Base-by-base conservation (phyloP, 1,140 invertebrate genomes). In the Drosophila cardini region DNA sequence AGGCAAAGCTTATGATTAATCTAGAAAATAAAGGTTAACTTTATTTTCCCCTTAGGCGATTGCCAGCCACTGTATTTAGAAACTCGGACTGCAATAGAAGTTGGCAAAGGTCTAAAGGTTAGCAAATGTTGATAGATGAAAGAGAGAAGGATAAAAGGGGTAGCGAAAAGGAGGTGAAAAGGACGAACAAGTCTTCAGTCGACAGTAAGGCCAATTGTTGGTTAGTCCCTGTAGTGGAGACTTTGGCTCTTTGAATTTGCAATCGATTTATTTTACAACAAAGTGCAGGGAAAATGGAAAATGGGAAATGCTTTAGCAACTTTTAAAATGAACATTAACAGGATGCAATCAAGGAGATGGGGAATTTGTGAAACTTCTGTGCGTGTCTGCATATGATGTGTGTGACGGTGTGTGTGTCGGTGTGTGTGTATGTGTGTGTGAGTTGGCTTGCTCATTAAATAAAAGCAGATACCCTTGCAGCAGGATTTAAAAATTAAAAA, bases 381-480 rank as follows among this genome's bases (percentile, higher is more conserved):
- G 42, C 18, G 21, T 56, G 58, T 70, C 55, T 68, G 60, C 68
- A 64, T 36, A 36, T 46, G 48, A 36, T 72, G 53, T 45, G 69
- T 38, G 43, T 62, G 26, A 40, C 26, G 65, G 53, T 45, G 69
- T 38, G 43, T 62, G 26, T 34, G n/a, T 48, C 13, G 30, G n/a
- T 43, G 16, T 72, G 60, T 34, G 48, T 26, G 36, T 15, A 26
- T 43, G 32, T 53, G 70, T 56, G 11, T 64, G 40, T 50, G 61
- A 53, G 42, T n/a, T 38, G 60, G 63, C 45, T 72, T 76, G 57
- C 76, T 79, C 76, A 79, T 79, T 79, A 79, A 76, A 79, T 76
- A 76, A 79, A 76, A 71, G 73, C 58, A 78, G 67, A 78, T 73
- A 76, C 76, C 73, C 50, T 78, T 72, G 73, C 67, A 78, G 53